These are phyloP conservation scores for Istiophorus platypterus DNA, from an alignment of 2,113 vertebrate genomes.

Conservation along the genomic window DNA sequence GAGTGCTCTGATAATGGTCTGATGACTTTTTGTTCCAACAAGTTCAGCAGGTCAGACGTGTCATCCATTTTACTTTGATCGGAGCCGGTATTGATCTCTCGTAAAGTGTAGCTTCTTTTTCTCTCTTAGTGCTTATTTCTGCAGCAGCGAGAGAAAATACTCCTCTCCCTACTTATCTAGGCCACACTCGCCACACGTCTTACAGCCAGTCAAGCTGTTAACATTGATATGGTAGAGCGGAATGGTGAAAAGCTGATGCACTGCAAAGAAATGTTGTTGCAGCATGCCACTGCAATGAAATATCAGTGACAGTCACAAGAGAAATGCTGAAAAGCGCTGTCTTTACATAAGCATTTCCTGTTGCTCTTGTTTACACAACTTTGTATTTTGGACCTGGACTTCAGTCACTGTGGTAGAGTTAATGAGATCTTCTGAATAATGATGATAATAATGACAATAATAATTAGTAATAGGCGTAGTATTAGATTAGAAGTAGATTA, in stretches of 20 bases:
- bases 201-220: constrained; percentile 45
- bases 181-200: constrained; percentile 22
- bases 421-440: background rate
- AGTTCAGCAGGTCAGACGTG: constrained; percentile 70
- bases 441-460: too few species aligned
- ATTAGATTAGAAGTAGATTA: too few species aligned
- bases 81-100: constrained; percentile 65
- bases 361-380: constrained; percentile 2
- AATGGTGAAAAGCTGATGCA: constrained; percentile 30
- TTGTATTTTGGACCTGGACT: background rate
- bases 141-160: constrained; percentile 47
- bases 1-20: constrained; percentile 64
- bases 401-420: background rate
- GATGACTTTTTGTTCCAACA: constrained; percentile 75
- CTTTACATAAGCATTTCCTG: constrained; percentile 9
- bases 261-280: constrained; percentile 21
- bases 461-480: too few species aligned
- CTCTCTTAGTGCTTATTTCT: constrained; percentile 61
- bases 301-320: background rate
- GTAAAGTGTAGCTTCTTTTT: constrained; percentile 70
- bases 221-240: constrained; percentile 34
- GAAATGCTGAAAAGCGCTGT: constrained; percentile 4
- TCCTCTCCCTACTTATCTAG: constrained; percentile 40
- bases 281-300: constrained; percentile 3
- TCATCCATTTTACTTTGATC: constrained; percentile 73